Base-by-base conservation (phyloP, 2,113 vertebrate genomes). In the Melospiza georgiana region DNA sequence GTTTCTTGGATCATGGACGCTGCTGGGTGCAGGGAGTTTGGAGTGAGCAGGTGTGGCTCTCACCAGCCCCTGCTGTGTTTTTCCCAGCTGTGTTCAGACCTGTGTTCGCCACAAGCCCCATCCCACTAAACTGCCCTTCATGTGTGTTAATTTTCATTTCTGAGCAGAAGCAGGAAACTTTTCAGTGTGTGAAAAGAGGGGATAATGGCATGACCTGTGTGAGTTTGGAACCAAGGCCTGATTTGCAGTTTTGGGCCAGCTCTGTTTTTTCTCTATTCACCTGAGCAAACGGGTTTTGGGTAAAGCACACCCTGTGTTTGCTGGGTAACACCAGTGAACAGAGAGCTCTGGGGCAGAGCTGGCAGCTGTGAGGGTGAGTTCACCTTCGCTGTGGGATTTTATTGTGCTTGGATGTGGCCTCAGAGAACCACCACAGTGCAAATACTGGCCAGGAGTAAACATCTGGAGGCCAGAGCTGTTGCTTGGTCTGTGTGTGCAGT, bases 391-490 rank as follows among this genome's bases (percentile, higher is more conserved):
- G 15, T n/a, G 86, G 59, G 83, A 54, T 93, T 93, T 93, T 75
- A 49, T 87, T 86, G 85, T 27, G 57, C 91, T 94, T 86, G 83
- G 86, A 84, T 44, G 39, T 1, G 3, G 92, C 83, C 88, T 83
- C 72, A 62, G 78, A 82, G 95, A 90, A 88, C 90, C 83, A 75
- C 86, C 83, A 30, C 75, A 66, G 85, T 12, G 62, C 68, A 86
- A 54, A 62, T 43, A 17, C 37, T 85, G 2, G 0, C 85, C 86
- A 41, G 85, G 46, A 91, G 54, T 16, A 73, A 95, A 83, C 87
- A 95, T 91, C 87, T 96, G 93, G 95, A 73, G 67, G 61, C 88
- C 95, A 94, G 87, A 93, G 68, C 87, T 73, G 7, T 48, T 63
- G 52, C 54, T 76, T 0, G 0, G 30, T 23, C 52, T 28, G 20